Evolutionary conservation across 2,797 vertebrate genomes (phyloP).

Genomic region (Melanotaenia trifasciata): DNA sequence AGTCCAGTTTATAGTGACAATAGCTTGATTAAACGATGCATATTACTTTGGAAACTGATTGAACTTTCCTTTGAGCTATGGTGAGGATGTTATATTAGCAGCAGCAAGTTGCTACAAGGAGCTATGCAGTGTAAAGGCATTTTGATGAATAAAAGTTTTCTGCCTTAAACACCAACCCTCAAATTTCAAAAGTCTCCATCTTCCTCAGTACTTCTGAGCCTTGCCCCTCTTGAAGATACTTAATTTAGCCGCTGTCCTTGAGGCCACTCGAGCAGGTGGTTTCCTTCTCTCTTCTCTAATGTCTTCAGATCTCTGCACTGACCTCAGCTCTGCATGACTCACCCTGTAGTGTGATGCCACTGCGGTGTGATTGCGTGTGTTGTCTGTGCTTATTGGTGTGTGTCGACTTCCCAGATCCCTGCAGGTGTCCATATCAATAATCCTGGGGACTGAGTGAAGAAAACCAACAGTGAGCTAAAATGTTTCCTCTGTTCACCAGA

Average conservation of each 20-base stretch:
- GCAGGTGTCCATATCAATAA: constrained; percentile 76
- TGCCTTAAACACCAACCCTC: too few species aligned
- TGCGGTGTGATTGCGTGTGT: constrained; percentile 50
- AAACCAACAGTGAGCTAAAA: constrained; percentile 35
- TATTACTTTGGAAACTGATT: too few species aligned
- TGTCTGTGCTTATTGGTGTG: constrained; percentile 58
- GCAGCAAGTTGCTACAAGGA: too few species aligned
- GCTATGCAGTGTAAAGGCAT: too few species aligned
- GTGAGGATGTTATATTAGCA: too few species aligned
- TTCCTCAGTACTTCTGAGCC: not conserved
- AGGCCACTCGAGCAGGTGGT: constrained; percentile 65
- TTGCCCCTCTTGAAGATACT: not conserved
- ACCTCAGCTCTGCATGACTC: constrained; percentile 78
- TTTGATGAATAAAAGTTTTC: too few species aligned
- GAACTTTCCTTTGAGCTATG: too few species aligned
- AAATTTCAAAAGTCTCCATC: not conserved
- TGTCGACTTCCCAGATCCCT: constrained; percentile 65
- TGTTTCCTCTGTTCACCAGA: constrained; percentile 25
- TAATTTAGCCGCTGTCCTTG: not conserved
- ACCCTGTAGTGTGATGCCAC: constrained; percentile 60
- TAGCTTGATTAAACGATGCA: too few species aligned
- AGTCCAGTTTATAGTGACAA: too few species aligned
- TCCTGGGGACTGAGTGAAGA: constrained; percentile 47
- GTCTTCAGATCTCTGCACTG: constrained; percentile 66
- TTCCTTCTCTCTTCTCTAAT: constrained; percentile 55